Evolutionary conservation across 2,113 vertebrate species (phyloP).

Genomic region (Sceloporus tristichus): DNA sequence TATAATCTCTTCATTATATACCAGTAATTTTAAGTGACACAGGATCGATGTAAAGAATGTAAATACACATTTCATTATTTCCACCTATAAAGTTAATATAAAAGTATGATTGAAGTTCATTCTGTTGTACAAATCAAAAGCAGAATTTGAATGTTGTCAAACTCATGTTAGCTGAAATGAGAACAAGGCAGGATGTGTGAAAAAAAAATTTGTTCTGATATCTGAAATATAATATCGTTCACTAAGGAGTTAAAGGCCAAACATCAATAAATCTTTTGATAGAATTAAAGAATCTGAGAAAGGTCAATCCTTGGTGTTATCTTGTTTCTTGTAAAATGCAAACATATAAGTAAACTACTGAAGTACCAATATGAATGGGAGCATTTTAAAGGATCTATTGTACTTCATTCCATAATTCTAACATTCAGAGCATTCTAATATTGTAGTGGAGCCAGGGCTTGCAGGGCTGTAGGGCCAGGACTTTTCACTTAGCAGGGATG

Average conservation of each 20-base stretch:
- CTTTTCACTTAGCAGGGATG: background rate
- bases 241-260: conserved; percentile 27
- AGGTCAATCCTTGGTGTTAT: conserved; percentile 9
- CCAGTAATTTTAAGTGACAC: background rate
- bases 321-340: background rate
- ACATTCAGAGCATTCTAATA: background rate
- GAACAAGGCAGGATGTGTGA: background rate
- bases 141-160: conserved; percentile 1
- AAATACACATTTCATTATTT: rapidly evolving
- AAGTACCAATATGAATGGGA: background rate
- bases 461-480: background rate
- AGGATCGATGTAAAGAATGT: background rate
- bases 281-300: conserved; percentile 10
- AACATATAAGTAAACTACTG: background rate
- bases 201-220: conserved; percentile 15
- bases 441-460: background rate
- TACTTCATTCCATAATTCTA: conserved; percentile 1
- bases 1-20: background rate
- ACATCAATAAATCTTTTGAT: conserved; percentile 32
- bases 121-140: background rate
- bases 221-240: conserved; percentile 30
- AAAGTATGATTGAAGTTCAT: background rate
- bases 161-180: background rate
- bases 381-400: conserved; percentile 1
- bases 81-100: background rate